A percentile compares a stretch with the other conserved stretches of the same genome.
These are phyloP conservation scores for Myocastor coypus DNA, from an alignment of 2,113 vertebrate species.

Conservation along the genomic window DNA sequence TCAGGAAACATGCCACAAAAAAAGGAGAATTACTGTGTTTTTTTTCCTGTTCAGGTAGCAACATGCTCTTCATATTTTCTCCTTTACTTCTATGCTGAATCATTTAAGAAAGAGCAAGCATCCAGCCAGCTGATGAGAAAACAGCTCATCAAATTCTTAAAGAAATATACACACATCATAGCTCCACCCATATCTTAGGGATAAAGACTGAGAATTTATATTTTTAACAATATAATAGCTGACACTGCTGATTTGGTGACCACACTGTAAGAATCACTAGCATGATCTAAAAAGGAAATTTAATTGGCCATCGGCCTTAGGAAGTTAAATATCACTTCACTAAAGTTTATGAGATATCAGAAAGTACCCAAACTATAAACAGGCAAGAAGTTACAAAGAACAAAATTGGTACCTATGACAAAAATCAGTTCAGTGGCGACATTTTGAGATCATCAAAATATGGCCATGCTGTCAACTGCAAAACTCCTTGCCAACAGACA, in stretches of 20 bases:
- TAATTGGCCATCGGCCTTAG: not conserved
- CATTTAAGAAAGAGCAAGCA: not conserved
- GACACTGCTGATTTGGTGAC: not conserved
- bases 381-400: not conserved
- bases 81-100: not conserved
- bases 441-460: slow-evolving; percentile 46
- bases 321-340: not conserved
- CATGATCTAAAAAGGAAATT: not conserved
- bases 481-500: not conserved
- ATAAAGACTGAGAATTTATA: not conserved
- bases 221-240: not conserved
- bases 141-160: not conserved
- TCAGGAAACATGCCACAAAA: slow-evolving; percentile 10
- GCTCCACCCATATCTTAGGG: not conserved
- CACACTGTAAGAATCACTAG: not conserved
- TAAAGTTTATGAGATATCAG: not conserved
- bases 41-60: not conserved
- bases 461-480: not conserved
- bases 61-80: not conserved
- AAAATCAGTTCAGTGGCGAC: not conserved
- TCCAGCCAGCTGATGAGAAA: not conserved
- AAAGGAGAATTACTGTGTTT: not conserved
- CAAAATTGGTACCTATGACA: not conserved
- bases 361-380: not conserved
- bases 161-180: not conserved